Percentiles rank a stretch among this genome's conserved stretches.
phyloP scores from a whole-genome alignment of 2,888 invertebrate genomes.

The Drosophila testacea region DNA sequence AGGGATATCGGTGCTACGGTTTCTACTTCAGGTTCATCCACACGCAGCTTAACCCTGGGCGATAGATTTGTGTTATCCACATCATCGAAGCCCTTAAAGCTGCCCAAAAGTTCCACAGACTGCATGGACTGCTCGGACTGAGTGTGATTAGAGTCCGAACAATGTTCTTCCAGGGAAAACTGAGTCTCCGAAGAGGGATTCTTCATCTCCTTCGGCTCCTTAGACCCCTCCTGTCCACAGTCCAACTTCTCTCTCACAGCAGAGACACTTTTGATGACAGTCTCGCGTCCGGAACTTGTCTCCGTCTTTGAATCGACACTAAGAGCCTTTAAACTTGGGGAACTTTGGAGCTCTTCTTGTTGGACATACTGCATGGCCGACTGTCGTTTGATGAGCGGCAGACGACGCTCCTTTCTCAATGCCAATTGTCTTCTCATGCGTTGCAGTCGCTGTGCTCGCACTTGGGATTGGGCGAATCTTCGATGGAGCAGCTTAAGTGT shows the following conservation, averaged over 20 bases:
- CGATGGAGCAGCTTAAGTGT: slow-evolving; percentile 53
- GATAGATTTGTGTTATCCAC: slow-evolving; percentile 63
- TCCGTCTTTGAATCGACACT: slow-evolving; percentile 41
- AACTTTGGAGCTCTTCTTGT: neutral
- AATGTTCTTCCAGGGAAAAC: slow-evolving; percentile 34
- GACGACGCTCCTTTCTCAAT: slow-evolving; percentile 59
- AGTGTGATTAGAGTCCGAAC: slow-evolving; percentile 42
- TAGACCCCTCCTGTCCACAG: neutral
- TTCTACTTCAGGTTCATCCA: slow-evolving; percentile 24
- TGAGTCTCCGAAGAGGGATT: neutral
- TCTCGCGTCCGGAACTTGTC: slow-evolving; percentile 51
- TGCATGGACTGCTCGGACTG: neutral
- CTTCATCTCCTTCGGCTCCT: neutral
- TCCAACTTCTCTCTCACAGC: slow-evolving; percentile 35
- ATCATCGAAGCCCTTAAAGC: slow-evolving; percentile 71
- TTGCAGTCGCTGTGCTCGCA: slow-evolving; percentile 33
- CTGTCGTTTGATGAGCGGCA: slow-evolving; percentile 75
- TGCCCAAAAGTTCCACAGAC: slow-evolving; percentile 55
- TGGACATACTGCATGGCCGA: slow-evolving; percentile 57
- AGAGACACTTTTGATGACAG: slow-evolving; percentile 67
- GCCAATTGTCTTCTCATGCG: slow-evolving; percentile 58
- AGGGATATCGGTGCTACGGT: neutral
- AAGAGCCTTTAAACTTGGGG: slow-evolving; percentile 67
- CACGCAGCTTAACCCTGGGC: slow-evolving; percentile 51
- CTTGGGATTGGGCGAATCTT: slow-evolving; percentile 30